phyloP scores from a whole-genome alignment of 2,113 vertebrate species.

The Mus pahari region DNA sequence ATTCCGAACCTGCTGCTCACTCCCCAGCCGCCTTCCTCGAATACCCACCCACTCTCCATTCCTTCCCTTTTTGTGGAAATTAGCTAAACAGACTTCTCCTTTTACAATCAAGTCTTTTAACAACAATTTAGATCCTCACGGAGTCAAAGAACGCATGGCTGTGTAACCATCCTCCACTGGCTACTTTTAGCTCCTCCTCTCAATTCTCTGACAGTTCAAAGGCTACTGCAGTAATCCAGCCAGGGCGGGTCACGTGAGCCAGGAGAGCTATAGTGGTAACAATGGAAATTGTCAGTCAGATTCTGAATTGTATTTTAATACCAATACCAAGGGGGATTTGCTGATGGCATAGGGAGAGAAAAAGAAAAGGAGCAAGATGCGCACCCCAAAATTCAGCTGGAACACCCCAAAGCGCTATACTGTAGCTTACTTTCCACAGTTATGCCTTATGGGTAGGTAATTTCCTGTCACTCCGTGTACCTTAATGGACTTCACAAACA shows the following conservation, averaged over 20 bases:
- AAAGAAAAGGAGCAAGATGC: neutral
- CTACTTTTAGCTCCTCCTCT: neutral
- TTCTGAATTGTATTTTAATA: neutral
- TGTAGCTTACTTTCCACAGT: conserved; percentile 34
- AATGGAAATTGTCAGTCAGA: neutral
- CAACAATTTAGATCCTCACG: neutral
- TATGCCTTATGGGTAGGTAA: conserved; percentile 46
- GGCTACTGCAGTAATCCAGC: neutral
- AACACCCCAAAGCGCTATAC: neutral
- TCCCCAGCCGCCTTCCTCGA: neutral
- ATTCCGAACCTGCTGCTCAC: neutral
- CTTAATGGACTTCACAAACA: conserved; percentile 46
- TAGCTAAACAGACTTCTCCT: neutral
- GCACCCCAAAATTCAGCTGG: neutral
- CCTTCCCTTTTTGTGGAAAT: neutral
- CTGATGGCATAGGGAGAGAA: neutral
- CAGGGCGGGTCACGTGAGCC: neutral
- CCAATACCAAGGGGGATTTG: neutral
- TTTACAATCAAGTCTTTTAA: conserved; percentile 31
- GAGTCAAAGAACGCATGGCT: neutral
- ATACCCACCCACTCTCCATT: neutral
- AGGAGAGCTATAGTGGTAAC: neutral
- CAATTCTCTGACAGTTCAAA: neutral
- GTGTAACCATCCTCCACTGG: neutral
- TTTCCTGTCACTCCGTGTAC: conserved; percentile 51